Conservation (phyloP, 2,797 vertebrate genomes). For the Cercopithecus neglectus region DNA sequence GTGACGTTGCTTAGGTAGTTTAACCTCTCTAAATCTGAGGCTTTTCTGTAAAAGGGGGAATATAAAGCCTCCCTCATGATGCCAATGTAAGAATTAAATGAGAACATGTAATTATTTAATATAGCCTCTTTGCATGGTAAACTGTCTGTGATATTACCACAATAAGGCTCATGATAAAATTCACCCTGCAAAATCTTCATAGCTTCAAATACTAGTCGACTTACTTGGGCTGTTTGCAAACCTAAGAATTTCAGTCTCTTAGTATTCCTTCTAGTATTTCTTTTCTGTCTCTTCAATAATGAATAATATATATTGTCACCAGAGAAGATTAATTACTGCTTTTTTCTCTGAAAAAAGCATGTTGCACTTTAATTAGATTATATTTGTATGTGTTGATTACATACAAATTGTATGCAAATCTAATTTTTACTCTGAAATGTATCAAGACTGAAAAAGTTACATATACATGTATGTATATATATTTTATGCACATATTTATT, state of each 20-base stretch:
- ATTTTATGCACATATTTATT: not conserved
- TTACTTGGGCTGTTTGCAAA: not conserved
- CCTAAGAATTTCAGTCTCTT: not conserved
- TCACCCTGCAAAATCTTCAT: not conserved
- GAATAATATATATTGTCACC: not conserved
- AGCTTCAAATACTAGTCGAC: not conserved
- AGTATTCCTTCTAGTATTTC: not conserved
- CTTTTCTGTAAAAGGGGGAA: not conserved
- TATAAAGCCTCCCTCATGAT: not conserved
- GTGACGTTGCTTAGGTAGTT: not conserved
- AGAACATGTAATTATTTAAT: not conserved
- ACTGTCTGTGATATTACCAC: not conserved
- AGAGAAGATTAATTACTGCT: not conserved
- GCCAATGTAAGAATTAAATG: not conserved
- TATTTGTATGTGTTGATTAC: not conserved
- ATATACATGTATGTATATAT: not conserved
- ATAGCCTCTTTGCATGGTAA: not conserved
- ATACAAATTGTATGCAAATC: not conserved
- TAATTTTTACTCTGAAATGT: slow-evolving; percentile 9
- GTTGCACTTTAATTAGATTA: not conserved
- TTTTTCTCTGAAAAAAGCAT: not conserved
- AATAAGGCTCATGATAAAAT: not conserved
- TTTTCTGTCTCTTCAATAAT: not conserved
- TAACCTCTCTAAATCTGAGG: not conserved
- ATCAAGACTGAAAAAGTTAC: not conserved